These are phyloP conservation scores for Guaruba guarouba DNA, from an alignment of 2,113 vertebrate species.

Conservation along the genomic window DNA sequence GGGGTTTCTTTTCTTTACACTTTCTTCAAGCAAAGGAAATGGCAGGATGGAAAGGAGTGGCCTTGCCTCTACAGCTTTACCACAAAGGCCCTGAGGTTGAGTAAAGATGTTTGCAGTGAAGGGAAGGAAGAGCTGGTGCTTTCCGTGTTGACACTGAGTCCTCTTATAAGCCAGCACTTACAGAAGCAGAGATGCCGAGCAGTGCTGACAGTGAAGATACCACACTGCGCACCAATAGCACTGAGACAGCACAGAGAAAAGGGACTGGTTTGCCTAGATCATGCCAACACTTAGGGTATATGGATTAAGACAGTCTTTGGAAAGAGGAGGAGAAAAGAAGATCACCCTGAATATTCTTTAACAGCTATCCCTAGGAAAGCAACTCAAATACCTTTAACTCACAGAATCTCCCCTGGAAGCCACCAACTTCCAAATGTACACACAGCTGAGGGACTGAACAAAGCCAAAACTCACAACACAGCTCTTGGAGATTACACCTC, in stretches of 20 bases:
- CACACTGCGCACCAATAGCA: fast-evolving
- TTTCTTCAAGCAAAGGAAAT: not conserved
- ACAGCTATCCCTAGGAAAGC: not conserved
- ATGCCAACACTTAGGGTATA: fast-evolving
- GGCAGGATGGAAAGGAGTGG: not conserved
- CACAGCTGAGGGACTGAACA: not conserved
- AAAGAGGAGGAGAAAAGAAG: not conserved
- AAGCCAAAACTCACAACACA: fast-evolving
- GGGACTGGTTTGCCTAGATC: not conserved
- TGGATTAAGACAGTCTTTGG: fast-evolving
- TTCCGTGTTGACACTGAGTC: not conserved
- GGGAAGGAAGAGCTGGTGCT: not conserved
- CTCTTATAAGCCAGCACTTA: not conserved
- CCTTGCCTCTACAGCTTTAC: not conserved
- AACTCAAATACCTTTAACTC: not conserved
- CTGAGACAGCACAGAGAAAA: not conserved
- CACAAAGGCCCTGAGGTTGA: not conserved
- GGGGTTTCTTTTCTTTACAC: not conserved
- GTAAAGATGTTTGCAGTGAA: not conserved
- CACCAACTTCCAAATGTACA: not conserved
- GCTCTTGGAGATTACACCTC: not conserved
- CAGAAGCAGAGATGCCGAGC: not conserved
- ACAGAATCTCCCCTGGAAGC: not conserved
- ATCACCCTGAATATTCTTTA: not conserved
- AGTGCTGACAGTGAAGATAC: fast-evolving